A percentile compares a stretch with the other conserved stretches of the same genome.
Evolutionary conservation across 1,140 invertebrate genomes (phyloP).

Genomic region (Triops longicaudatus): DNA sequence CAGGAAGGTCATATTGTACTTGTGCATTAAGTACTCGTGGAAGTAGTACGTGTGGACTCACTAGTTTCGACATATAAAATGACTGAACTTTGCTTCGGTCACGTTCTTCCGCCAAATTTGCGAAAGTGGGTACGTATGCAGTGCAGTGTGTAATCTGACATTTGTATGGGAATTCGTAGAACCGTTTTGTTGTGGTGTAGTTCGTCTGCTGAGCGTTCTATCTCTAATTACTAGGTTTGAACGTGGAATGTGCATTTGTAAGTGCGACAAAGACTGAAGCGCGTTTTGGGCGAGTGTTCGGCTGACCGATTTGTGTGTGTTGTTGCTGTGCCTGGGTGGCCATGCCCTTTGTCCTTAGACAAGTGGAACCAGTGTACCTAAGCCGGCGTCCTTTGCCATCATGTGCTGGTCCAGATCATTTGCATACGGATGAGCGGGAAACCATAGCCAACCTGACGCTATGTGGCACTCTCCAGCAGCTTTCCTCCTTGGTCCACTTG

Average conservation of each 20-base stretch:
- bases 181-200: too few species aligned
- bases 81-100: too few species aligned
- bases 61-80: background rate
- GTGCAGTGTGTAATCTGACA: too few species aligned
- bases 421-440: constrained; percentile 19
- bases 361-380: constrained; percentile 23
- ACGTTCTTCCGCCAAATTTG: too few species aligned
- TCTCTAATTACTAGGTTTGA: too few species aligned
- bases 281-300: background rate
- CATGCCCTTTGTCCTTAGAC: constrained; percentile 23
- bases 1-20: too few species aligned
- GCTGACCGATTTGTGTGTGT: background rate
- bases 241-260: background rate
- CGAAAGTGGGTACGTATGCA: too few species aligned
- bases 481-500: constrained; percentile 18
- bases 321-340: background rate
- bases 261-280: background rate
- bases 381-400: constrained; percentile 9
- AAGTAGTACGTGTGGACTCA: background rate
- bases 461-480: constrained; percentile 17
- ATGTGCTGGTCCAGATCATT: background rate
- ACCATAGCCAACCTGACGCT: constrained; percentile 23
- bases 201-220: too few species aligned
- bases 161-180: too few species aligned
- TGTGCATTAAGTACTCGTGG: background rate